Percentiles rank a stretch among this genome's conserved stretches.
These are phyloP conservation scores for Conus betulinus DNA, from an alignment of 1,140 invertebrate species.

Conservation along the genomic window DNA sequence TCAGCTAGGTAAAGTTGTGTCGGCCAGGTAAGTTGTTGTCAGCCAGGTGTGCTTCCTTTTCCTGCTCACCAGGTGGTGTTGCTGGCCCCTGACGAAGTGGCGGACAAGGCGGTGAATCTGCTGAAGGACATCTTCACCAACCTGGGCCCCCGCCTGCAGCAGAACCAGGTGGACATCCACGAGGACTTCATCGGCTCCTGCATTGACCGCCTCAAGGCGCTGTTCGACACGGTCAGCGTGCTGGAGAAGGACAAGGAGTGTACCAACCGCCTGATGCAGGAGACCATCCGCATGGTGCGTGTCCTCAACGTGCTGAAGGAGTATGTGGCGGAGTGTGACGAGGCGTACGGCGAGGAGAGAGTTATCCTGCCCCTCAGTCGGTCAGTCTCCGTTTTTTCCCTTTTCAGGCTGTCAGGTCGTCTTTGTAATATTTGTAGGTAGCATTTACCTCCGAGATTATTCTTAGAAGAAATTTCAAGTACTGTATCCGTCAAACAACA, in stretches of 20 bases:
- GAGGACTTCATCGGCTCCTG: constrained; percentile 93
- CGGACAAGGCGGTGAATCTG: constrained; percentile 91
- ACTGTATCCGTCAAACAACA: too few relatives aligned
- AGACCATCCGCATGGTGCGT: constrained; percentile 93
- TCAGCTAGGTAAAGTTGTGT: too few relatives aligned
- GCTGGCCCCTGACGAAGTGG: constrained; percentile 92
- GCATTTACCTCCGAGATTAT: too few relatives aligned
- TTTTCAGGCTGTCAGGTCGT: not conserved
- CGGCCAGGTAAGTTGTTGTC: too few relatives aligned
- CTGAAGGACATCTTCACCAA: constrained; percentile 96
- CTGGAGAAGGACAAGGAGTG: constrained; percentile 76
- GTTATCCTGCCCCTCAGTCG: constrained; percentile 91
- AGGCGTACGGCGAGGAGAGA: constrained; percentile 91
- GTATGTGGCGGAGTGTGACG: constrained; percentile 97
- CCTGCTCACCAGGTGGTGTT: constrained; percentile 83
- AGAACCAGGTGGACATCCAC: constrained; percentile 87
- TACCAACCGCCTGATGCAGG: constrained; percentile 80
- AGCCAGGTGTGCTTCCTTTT: too few relatives aligned
- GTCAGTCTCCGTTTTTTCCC: constrained; percentile 70
- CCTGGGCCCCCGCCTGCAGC: constrained; percentile 89
- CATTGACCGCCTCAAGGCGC: constrained; percentile 89
- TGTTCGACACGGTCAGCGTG: constrained; percentile 81
- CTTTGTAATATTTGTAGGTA: not conserved
- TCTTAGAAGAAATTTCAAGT: not conserved
- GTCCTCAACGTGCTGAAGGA: constrained; percentile 96